Percentiles rank a stretch among this genome's conserved stretches.
Conservation (phyloP, 2,888 invertebrate species). For the Buathra laborator region DNA sequence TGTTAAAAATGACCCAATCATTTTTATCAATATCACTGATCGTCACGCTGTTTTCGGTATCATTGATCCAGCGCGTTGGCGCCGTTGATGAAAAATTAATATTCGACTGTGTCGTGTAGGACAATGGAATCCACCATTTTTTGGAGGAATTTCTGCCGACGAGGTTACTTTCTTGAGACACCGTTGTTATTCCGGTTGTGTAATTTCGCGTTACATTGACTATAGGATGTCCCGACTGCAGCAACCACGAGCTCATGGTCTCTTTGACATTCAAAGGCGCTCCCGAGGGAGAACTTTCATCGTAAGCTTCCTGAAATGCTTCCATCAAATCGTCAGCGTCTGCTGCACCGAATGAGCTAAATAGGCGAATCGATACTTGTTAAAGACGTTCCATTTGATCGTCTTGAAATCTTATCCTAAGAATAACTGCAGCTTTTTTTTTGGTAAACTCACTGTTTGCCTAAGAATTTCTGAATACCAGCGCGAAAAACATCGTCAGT, state of each 20-base stretch:
- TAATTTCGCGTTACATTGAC: constrained; percentile 80
- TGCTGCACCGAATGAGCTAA: constrained; percentile 68
- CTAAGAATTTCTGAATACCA: constrained; percentile 86
- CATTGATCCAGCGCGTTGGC: constrained; percentile 86
- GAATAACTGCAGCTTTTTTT: neutral
- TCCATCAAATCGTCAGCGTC: constrained; percentile 73
- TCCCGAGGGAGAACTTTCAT: constrained; percentile 44
- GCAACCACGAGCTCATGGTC: constrained; percentile 83
- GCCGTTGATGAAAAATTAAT: constrained; percentile 86
- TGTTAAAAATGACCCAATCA: constrained; percentile 89
- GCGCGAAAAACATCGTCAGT: constrained; percentile 87
- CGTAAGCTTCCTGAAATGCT: constrained; percentile 68
- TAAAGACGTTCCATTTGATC: neutral
- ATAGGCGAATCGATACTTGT: neutral
- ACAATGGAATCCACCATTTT: constrained; percentile 81
- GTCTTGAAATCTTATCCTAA: neutral
- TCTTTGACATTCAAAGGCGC: constrained; percentile 80
- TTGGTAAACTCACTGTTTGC: constrained; percentile 84
- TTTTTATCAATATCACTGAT: constrained; percentile 82
- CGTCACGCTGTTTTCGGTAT: constrained; percentile 74
- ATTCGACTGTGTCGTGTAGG: constrained; percentile 72
- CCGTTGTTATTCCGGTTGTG: constrained; percentile 62
- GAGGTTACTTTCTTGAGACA: constrained; percentile 68
- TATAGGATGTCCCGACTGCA: constrained; percentile 85
- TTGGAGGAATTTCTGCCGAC: neutral